Evolutionary conservation across 2,888 invertebrate genomes (phyloP).

Genomic region (Neuroscelio doddi): DNA sequence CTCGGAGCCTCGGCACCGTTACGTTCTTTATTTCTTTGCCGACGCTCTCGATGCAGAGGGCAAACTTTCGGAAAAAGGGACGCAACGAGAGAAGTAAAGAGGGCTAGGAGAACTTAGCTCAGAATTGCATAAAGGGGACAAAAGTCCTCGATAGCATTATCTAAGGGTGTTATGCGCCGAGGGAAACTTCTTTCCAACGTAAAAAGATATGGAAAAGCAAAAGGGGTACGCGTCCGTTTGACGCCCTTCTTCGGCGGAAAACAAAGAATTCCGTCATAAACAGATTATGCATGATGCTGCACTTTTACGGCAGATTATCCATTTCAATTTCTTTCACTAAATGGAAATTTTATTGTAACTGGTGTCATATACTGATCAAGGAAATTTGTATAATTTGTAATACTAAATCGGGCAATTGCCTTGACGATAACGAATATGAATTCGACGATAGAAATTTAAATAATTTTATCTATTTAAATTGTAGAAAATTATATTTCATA

Average conservation of each 20-base stretch:
- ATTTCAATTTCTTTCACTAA: conserved; percentile 7
- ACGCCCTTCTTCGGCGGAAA: conserved; percentile 14
- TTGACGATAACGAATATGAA: too few relatives aligned
- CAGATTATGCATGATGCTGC: conserved; percentile 12
- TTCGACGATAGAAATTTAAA: too few relatives aligned
- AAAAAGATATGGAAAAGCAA: conserved; percentile 22
- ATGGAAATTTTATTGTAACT: too few relatives aligned
- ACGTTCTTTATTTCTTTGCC: conserved; percentile 58
- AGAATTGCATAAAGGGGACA: conserved; percentile 56
- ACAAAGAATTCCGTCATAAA: conserved; percentile 15
- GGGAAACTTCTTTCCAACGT: conserved; percentile 34
- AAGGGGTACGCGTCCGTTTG: conserved; percentile 20
- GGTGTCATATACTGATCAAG: too few relatives aligned
- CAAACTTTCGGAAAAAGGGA: conserved; percentile 30
- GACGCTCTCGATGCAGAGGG: conserved; percentile 36
- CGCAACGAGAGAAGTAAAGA: conserved; percentile 16
- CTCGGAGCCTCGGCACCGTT: conserved; percentile 55
- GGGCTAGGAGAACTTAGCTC: conserved; percentile 51
- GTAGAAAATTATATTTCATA: too few relatives aligned
- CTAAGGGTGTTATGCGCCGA: conserved; percentile 52
- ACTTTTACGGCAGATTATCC: conserved; percentile 1
- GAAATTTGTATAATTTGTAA: too few relatives aligned
- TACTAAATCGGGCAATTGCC: too few relatives aligned
- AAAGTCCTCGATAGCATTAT: conserved; percentile 59
- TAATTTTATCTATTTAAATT: too few relatives aligned